Conservation (phyloP, 2,888 invertebrate species). For the Limnephilus lunatus region DNA sequence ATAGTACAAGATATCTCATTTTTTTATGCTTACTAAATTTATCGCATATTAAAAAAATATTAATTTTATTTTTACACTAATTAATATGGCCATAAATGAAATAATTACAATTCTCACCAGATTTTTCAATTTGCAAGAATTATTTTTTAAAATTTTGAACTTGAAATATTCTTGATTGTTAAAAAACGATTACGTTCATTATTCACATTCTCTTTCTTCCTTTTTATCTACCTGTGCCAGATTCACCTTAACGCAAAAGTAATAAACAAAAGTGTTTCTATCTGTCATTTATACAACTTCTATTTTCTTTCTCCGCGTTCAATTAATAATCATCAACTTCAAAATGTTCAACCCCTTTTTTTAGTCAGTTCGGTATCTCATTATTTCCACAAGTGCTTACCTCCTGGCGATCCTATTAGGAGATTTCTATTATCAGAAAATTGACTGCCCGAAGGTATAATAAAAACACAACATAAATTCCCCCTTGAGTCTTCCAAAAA, state of each 20-base stretch:
- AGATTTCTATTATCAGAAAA: background rate
- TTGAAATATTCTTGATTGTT: too few relatives aligned
- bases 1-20: too few relatives aligned
- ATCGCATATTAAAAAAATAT: too few relatives aligned
- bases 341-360: background rate
- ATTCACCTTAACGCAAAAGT: background rate
- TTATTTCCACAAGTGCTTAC: background rate
- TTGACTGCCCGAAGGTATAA: background rate
- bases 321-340: background rate
- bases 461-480: background rate
- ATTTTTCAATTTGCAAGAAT: too few relatives aligned
- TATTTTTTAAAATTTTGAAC: too few relatives aligned
- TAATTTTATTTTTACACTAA: too few relatives aligned
- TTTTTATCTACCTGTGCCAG: background rate
- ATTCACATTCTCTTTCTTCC: too few relatives aligned
- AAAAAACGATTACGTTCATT: too few relatives aligned
- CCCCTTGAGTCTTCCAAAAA: background rate
- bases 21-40: too few relatives aligned
- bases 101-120: too few relatives aligned
- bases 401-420: background rate
- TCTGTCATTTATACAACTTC: background rate
- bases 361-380: background rate
- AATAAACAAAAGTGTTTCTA: background rate
- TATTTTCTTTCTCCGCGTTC: background rate
- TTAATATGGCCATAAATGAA: too few relatives aligned